Conservation (phyloP, 23 tunicate species). For the Oikopleura vanhoeffeni region DNA sequence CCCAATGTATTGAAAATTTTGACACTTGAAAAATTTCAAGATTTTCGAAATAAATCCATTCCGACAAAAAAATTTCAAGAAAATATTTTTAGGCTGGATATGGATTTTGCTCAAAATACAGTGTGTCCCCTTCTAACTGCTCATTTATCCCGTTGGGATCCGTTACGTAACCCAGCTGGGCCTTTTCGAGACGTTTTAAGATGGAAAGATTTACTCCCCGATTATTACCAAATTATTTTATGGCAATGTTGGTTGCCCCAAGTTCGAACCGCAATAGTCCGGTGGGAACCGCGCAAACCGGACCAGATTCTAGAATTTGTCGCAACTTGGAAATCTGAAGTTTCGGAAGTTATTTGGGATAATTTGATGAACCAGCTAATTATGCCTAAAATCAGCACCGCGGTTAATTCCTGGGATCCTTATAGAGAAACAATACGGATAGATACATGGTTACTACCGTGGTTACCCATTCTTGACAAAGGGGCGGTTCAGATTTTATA, state of each 20-base stretch:
- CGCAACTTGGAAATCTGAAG: conserved; percentile 54
- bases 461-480: conserved; percentile 34
- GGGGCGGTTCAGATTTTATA: too few species aligned
- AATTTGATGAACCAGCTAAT: conserved; percentile 57
- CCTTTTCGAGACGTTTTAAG: conserved; percentile 43
- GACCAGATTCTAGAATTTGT: conserved; percentile 41
- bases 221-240: conserved; percentile 47
- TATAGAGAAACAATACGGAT: conserved; percentile 72
- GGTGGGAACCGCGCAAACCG: conserved; percentile 66
- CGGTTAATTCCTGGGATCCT: conserved; percentile 82
- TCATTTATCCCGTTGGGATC: conserved; percentile 44
- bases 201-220: conserved; percentile 27
- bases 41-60: too few species aligned
- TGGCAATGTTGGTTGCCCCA: conserved; percentile 88
- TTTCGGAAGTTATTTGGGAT: conserved; percentile 56
- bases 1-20: too few species aligned
- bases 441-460: conserved; percentile 91
- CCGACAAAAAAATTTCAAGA: too few species aligned
- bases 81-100: too few species aligned
- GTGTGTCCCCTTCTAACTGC: background rate
- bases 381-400: conserved; percentile 45
- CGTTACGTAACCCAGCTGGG: conserved; percentile 28
- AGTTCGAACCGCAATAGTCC: conserved; percentile 31
- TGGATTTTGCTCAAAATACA: too few species aligned
- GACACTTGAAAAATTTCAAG: too few species aligned